phyloP scores from a whole-genome alignment of 2,888 invertebrate genomes.

The Rhopalosiphum nymphaeae region DNA sequence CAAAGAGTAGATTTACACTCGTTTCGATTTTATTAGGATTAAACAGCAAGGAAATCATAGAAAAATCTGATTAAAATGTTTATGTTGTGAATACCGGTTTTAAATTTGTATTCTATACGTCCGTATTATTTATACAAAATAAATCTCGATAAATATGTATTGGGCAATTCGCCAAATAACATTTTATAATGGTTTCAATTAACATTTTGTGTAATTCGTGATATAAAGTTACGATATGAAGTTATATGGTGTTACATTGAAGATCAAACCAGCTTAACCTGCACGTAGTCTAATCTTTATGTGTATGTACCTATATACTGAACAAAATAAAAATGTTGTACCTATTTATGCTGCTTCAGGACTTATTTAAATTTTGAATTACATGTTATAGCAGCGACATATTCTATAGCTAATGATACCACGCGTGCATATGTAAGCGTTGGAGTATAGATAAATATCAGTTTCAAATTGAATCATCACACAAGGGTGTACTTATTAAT shows the following conservation, averaged over 20 bases:
- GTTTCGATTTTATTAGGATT: constrained; percentile 51
- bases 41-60: constrained; percentile 27
- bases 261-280: constrained; percentile 4
- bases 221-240: constrained; percentile 46
- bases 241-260: constrained; percentile 19
- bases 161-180: constrained; percentile 54
- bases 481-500: constrained; percentile 39
- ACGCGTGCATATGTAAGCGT: neutral
- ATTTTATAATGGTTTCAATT: constrained; percentile 52
- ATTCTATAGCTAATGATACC: neutral
- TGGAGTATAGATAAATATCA: constrained; percentile 49
- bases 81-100: constrained; percentile 48
- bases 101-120: constrained; percentile 1
- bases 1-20: neutral
- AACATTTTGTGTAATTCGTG: constrained; percentile 45
- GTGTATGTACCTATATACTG: neutral
- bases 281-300: constrained; percentile 24
- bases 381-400: neutral
- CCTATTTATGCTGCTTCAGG: neutral
- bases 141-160: constrained; percentile 43
- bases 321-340: constrained; percentile 3
- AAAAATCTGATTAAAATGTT: constrained; percentile 50
- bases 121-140: constrained; percentile 46
- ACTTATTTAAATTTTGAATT: constrained; percentile 17
- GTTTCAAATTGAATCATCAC: constrained; percentile 62